These are phyloP conservation scores for Nephila pilipes DNA, from an alignment of 1,140 invertebrate genomes.

Conservation along the genomic window DNA sequence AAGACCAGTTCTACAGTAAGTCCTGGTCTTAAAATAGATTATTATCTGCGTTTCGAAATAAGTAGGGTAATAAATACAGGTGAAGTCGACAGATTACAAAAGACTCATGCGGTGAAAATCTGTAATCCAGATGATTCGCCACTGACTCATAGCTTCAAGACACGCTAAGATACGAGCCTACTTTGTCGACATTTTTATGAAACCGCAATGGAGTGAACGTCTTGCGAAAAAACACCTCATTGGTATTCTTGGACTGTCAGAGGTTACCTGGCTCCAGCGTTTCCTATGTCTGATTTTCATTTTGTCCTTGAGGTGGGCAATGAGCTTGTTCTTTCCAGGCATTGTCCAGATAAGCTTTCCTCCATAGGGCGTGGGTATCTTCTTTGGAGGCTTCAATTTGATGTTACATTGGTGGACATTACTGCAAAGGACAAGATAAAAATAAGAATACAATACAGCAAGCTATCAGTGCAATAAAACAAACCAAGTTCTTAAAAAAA, in stretches of 20 bases:
- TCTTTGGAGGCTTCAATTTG: constrained; percentile 93
- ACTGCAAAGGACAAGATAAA: constrained; percentile 77
- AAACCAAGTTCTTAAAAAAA: too few relatives aligned
- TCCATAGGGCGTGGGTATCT: constrained; percentile 96
- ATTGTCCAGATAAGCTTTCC: constrained; percentile 96
- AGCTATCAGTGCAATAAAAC: background rate
- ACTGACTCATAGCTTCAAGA: background rate
- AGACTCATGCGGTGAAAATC: background rate
- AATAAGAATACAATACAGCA: background rate
- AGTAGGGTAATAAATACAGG: too few relatives aligned
- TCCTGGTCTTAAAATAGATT: too few relatives aligned
- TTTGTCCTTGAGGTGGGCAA: constrained; percentile 98
- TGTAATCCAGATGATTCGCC: background rate
- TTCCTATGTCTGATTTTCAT: constrained; percentile 90
- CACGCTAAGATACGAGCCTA: background rate
- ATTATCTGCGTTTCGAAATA: too few relatives aligned
- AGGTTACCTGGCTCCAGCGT: constrained; percentile 79
- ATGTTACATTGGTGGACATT: constrained; percentile 95
- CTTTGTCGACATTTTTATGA: background rate
- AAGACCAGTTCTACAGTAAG: too few relatives aligned
- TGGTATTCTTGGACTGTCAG: background rate
- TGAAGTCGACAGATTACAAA: too few relatives aligned
- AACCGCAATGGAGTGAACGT: background rate
- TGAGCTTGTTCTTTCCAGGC: constrained; percentile 98
- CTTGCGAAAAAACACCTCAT: constrained; percentile 4